phyloP scores from a whole-genome alignment of 2,113 vertebrate species.

The Tragelaphus strepsiceros region DNA sequence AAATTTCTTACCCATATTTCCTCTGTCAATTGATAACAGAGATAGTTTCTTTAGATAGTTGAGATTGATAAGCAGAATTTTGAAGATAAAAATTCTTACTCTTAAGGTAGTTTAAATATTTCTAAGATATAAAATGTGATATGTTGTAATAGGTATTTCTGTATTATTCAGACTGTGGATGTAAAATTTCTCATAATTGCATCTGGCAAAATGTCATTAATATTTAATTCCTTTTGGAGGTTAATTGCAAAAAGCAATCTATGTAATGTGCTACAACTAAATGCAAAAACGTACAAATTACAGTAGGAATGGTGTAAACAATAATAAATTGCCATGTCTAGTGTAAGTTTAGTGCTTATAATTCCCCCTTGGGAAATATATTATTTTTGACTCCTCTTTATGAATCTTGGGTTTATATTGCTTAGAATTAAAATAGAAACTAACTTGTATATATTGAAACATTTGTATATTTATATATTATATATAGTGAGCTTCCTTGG shows the following conservation, averaged over 20 bases:
- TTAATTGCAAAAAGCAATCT: conserved; percentile 73
- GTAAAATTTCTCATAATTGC: conserved; percentile 75
- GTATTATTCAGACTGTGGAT: conserved; percentile 69
- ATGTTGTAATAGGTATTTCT: conserved; percentile 48
- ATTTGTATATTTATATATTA: background rate
- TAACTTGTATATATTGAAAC: background rate
- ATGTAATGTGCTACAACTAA: conserved; percentile 65
- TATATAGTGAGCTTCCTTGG: background rate
- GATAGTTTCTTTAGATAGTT: background rate
- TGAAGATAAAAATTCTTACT: conserved; percentile 1
- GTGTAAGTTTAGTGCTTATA: conserved; percentile 26
- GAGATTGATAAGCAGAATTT: conserved; percentile 6
- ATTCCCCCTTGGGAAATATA: conserved; percentile 13
- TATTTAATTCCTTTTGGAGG: conserved; percentile 78
- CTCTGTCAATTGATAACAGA: background rate
- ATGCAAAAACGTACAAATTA: conserved; percentile 62
- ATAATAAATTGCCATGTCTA: conserved; percentile 25
- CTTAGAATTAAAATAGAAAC: conserved; percentile 44
- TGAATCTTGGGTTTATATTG: conserved; percentile 48
- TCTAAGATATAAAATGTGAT: conserved; percentile 28
- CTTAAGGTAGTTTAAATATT: conserved; percentile 29
- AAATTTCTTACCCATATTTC: background rate
- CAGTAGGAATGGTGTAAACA: conserved; percentile 57
- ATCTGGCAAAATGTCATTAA: conserved; percentile 72
- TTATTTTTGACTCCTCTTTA: background rate